A percentile compares a stretch with the other conserved stretches of the same genome.
These are phyloP conservation scores for Centropyge bicolor DNA, from an alignment of 2,797 vertebrate genomes.

Conservation along the genomic window DNA sequence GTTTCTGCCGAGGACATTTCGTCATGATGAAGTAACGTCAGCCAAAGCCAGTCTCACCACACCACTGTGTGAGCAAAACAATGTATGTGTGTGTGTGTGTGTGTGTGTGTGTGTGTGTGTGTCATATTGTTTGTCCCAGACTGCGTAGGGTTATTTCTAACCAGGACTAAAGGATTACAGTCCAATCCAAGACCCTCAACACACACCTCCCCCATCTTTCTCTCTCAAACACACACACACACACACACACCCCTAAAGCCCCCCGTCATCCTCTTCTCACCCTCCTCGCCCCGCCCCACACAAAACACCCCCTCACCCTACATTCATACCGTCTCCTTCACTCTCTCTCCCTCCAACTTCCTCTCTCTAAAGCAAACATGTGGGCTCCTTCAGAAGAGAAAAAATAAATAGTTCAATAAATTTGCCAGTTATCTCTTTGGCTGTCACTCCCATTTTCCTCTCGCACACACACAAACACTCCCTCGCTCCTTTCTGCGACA, in stretches of 20 bases:
- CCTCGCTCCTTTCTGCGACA: slow-evolving; percentile 30
- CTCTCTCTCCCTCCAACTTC: slow-evolving; percentile 30
- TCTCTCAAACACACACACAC: slow-evolving; percentile 33
- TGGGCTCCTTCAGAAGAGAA: slow-evolving; percentile 18
- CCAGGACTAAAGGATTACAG: slow-evolving; percentile 80
- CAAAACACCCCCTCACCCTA: slow-evolving; percentile 57
- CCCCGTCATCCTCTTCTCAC: slow-evolving; percentile 38
- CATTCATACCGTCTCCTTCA: slow-evolving; percentile 32
- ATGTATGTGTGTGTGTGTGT: slow-evolving; percentile 25
- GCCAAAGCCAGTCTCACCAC: slow-evolving; percentile 31
- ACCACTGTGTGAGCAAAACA: slow-evolving; percentile 28
- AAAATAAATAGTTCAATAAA: slow-evolving; percentile 54
- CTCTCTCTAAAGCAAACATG: slow-evolving; percentile 35
- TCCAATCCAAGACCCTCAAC: slow-evolving; percentile 69
- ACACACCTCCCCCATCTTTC: slow-evolving; percentile 55
- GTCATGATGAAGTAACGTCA: slow-evolving; percentile 68
- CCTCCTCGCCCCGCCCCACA: slow-evolving; percentile 35
- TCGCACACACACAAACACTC: slow-evolving; percentile 28
- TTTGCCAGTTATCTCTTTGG: slow-evolving; percentile 50
- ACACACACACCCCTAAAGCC: slow-evolving; percentile 35
- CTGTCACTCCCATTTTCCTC: slow-evolving; percentile 55
- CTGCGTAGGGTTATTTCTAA: slow-evolving; percentile 69
- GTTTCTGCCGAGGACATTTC: slow-evolving; percentile 67
- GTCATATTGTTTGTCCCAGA: slow-evolving; percentile 68
- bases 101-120: slow-evolving; percentile 35